These are phyloP conservation scores for Andinoacara biseriatus DNA, from an alignment of 2,113 vertebrate genomes.

Conservation along the genomic window DNA sequence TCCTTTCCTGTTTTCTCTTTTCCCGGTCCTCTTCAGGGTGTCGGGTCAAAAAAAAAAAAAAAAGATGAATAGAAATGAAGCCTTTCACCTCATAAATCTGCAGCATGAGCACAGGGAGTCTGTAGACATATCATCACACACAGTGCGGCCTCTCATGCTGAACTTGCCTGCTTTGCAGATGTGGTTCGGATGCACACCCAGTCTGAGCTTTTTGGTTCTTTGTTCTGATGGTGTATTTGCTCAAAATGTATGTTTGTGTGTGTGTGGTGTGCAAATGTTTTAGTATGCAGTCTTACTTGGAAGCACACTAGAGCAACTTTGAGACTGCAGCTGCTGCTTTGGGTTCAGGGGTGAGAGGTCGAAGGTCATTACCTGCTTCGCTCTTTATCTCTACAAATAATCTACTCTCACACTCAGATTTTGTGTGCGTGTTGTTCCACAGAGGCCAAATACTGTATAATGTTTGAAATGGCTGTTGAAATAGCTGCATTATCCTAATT, in stretches of 20 bases:
- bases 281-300: slow-evolving; percentile 13
- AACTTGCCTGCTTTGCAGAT: slow-evolving; percentile 42
- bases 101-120: not conserved
- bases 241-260: not conserved
- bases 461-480: slow-evolving; percentile 57
- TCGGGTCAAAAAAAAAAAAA: not conserved
- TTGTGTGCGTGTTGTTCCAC: slow-evolving; percentile 1
- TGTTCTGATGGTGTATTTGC: slow-evolving; percentile 1
- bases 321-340: slow-evolving; percentile 41
- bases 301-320: not conserved
- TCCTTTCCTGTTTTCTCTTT: not conserved
- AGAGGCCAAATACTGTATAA: slow-evolving; percentile 57
- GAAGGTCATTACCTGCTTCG: slow-evolving; percentile 62
- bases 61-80: not conserved
- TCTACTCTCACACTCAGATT: slow-evolving; percentile 2
- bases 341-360: slow-evolving; percentile 31
- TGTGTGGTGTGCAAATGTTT: not conserved
- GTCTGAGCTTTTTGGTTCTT: not conserved
- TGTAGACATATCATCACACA: not conserved
- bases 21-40: not conserved
- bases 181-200: slow-evolving; percentile 11
- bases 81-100: slow-evolving; percentile 29
- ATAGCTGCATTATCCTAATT: slow-evolving; percentile 45
- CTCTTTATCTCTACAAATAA: slow-evolving; percentile 41
- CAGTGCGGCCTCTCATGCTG: not conserved